A percentile compares a stretch with the other conserved stretches of the same genome.
These are phyloP conservation scores for Diarsia brunnea DNA, from an alignment of 2,888 invertebrate species.

Conservation along the genomic window DNA sequence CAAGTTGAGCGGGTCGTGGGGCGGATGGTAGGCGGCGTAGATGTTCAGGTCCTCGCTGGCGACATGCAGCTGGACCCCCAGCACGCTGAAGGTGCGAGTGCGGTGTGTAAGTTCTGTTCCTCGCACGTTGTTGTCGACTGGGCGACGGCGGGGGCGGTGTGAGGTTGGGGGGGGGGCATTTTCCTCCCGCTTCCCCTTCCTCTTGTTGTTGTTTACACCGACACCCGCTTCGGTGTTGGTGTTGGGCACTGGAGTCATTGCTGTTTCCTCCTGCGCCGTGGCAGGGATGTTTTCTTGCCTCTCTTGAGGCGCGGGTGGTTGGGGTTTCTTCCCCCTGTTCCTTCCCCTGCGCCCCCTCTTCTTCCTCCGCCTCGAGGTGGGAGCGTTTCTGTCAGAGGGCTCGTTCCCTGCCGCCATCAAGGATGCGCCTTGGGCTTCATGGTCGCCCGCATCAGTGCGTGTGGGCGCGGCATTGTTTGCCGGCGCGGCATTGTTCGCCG, in stretches of 20 bases:
- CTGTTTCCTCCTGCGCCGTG: not conserved
- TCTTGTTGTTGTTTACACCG: rapidly evolving
- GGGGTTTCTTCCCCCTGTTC: not conserved
- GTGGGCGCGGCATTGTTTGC: not conserved
- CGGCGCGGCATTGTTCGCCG: not conserved
- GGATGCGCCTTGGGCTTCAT: not conserved
- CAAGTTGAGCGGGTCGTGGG: not conserved
- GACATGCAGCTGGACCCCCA: not conserved
- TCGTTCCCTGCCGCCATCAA: not conserved
- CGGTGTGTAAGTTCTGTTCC: not conserved
- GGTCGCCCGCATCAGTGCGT: rapidly evolving
- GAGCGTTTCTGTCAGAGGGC: not conserved
- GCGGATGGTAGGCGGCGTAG: not conserved
- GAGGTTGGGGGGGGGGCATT: not conserved
- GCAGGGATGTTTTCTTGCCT: not conserved
- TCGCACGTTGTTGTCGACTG: not conserved
- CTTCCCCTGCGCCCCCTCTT: not conserved
- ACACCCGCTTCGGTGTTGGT: not conserved
- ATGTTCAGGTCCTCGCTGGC: not conserved
- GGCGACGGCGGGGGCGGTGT: not conserved
- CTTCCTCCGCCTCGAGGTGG: not conserved
- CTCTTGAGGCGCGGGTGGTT: not conserved
- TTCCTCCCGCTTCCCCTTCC: not conserved
- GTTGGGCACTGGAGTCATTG: not conserved
- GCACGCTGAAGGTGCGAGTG: rapidly evolving